A percentile compares a stretch with the other conserved stretches of the same genome.
Evolutionary conservation across 2,888 invertebrate genomes (phyloP).

Genomic region (Liopterus haemorrhoidalis): DNA sequence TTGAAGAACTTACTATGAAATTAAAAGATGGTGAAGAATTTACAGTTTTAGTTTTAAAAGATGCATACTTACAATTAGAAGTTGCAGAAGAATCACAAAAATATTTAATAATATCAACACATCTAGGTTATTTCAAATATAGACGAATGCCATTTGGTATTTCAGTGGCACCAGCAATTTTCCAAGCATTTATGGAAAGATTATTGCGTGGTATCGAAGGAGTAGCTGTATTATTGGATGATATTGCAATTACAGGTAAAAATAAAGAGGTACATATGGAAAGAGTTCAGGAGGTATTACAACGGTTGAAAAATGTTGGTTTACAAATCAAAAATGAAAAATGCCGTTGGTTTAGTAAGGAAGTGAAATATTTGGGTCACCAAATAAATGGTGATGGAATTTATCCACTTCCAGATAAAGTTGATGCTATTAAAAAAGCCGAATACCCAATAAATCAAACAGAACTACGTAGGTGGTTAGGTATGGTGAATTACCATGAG

Average conservation of each 20-base stretch:
- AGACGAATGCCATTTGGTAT: slow-evolving; percentile 17
- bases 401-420: slow-evolving; percentile 6
- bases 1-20: slow-evolving; percentile 13
- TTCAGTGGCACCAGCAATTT: slow-evolving; percentile 6
- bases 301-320: slow-evolving; percentile 5
- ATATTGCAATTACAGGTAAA: slow-evolving; percentile 6
- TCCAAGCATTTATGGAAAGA: slow-evolving; percentile 4
- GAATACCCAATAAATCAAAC: slow-evolving; percentile 21
- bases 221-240: background rate
- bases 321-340: slow-evolving; percentile 3
- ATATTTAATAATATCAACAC: slow-evolving; percentile 6
- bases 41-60: slow-evolving; percentile 16
- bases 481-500: slow-evolving; percentile 1
- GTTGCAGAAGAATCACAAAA: slow-evolving; percentile 12
- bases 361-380: slow-evolving; percentile 15
- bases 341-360: slow-evolving; percentile 9
- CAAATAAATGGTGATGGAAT: slow-evolving; percentile 15
- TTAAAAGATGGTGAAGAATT: slow-evolving; percentile 16
- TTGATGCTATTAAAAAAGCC: slow-evolving; percentile 14
- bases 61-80: slow-evolving; percentile 21
- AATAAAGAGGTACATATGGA: slow-evolving; percentile 3
- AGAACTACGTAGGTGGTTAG: slow-evolving; percentile 22
- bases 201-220: slow-evolving; percentile 3
- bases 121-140: slow-evolving; percentile 15
- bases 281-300: background rate